Conservation (phyloP, 2,797 vertebrate genomes). For the Pteronotus mesoamericanus region DNA sequence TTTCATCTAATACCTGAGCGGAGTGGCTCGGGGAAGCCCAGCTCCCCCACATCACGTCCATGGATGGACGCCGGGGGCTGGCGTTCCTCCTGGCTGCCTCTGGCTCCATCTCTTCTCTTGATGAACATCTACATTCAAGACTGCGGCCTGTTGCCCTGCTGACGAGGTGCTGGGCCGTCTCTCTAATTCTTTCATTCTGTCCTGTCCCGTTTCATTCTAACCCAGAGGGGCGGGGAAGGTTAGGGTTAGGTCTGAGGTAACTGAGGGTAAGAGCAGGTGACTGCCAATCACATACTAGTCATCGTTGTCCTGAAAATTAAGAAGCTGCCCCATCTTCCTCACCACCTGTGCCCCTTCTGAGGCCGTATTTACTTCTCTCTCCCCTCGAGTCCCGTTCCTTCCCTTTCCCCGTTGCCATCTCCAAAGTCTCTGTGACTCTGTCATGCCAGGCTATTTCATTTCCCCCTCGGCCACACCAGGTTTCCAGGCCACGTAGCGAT, state of each 20-base stretch:
- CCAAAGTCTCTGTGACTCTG: background rate
- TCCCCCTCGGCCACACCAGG: too few species aligned
- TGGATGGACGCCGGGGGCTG: background rate
- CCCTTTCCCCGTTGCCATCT: background rate
- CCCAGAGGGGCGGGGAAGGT: background rate
- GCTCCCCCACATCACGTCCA: fast-evolving
- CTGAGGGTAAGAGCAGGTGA: background rate
- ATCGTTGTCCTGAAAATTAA: background rate
- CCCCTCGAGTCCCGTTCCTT: background rate
- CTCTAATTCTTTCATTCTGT: background rate
- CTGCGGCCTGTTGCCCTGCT: fast-evolving
- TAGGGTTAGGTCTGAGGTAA: background rate
- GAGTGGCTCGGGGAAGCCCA: background rate
- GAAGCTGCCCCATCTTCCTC: background rate
- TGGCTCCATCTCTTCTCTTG: background rate
- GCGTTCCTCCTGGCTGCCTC: background rate
- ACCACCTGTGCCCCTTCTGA: background rate
- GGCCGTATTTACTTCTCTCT: too few species aligned
- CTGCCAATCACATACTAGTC: fast-evolving
- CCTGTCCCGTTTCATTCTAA: background rate
- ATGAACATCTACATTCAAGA: too few species aligned
- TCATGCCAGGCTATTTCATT: background rate
- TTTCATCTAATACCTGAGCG: background rate
- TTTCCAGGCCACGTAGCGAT: background rate
- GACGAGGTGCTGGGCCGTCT: background rate